Conservation (phyloP, 1,140 invertebrate species). For the Rhopalosiphum maidis region DNA sequence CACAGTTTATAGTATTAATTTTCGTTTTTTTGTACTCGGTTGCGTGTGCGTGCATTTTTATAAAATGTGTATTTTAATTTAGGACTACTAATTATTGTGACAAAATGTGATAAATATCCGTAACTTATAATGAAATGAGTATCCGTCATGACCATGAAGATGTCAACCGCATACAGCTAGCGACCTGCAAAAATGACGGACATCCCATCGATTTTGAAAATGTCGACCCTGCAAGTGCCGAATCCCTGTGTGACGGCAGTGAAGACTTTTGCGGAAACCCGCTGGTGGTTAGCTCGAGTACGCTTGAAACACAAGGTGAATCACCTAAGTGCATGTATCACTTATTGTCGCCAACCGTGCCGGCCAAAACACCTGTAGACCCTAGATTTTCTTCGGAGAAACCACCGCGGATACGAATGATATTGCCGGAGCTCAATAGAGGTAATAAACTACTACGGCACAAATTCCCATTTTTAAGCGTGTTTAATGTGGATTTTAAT, state of each 20-base stretch:
- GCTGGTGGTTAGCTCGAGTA: slow-evolving; percentile 44
- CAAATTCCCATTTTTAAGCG: neutral
- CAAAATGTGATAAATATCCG: slow-evolving; percentile 20
- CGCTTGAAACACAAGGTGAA: slow-evolving; percentile 52
- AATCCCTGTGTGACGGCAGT: neutral
- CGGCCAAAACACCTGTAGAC: slow-evolving; percentile 35
- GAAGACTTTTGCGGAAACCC: neutral
- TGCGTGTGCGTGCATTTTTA: neutral
- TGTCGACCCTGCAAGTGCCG: neutral
- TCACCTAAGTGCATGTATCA: slow-evolving; percentile 44
- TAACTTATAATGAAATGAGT: slow-evolving; percentile 54
- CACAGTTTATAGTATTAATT: neutral
- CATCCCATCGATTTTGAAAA: neutral
- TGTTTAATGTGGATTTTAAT: neutral
- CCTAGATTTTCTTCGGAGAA: slow-evolving; percentile 45
- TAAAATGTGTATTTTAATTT: neutral
- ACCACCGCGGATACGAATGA: slow-evolving; percentile 56
- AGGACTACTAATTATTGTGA: slow-evolving; percentile 33
- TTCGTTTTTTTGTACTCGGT: neutral
- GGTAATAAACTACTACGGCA: slow-evolving; percentile 50
- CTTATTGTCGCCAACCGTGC: slow-evolving; percentile 24
- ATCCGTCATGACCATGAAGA: slow-evolving; percentile 34
- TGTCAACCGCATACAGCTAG: slow-evolving; percentile 6
- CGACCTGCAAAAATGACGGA: neutral
- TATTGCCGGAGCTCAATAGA: slow-evolving; percentile 59